These are phyloP conservation scores for Hydrotaea diabolus DNA, from an alignment of 2,888 invertebrate species.

Conservation along the genomic window DNA sequence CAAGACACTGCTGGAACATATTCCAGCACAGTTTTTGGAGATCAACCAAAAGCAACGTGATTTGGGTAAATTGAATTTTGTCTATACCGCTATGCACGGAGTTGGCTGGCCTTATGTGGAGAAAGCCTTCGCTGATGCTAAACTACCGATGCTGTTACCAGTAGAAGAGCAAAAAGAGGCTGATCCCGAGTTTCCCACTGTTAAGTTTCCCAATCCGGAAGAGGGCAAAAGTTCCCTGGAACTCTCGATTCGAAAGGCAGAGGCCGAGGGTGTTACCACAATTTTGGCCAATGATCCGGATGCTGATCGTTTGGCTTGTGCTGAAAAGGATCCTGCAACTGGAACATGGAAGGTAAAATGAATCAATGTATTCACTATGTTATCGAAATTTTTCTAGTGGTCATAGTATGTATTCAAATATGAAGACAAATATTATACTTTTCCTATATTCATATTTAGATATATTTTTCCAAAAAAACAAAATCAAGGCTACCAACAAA, in stretches of 20 bases:
- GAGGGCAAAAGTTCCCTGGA: slow-evolving; percentile 92
- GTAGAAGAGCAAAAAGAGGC: slow-evolving; percentile 89
- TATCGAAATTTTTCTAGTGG: too few species aligned
- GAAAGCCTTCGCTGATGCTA: slow-evolving; percentile 87
- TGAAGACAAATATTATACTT: too few species aligned
- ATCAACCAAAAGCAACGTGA: slow-evolving; percentile 80
- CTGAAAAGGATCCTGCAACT: slow-evolving; percentile 86
- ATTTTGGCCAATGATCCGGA: slow-evolving; percentile 99
- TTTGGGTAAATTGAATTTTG: slow-evolving; percentile 84
- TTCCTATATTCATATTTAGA: too few species aligned
- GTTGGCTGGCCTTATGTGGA: slow-evolving; percentile 92
- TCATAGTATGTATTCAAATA: too few species aligned
- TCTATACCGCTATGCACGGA: slow-evolving; percentile 99
- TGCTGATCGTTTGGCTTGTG: slow-evolving; percentile 96
- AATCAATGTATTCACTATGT: too few species aligned
- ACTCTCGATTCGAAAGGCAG: slow-evolving; percentile 89
- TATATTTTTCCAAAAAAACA: too few species aligned
- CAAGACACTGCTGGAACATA: slow-evolving; percentile 82
- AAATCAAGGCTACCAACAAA: too few species aligned
- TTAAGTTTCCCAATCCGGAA: slow-evolving; percentile 98
- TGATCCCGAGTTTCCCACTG: slow-evolving; percentile 98
- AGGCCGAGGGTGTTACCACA: slow-evolving; percentile 85
- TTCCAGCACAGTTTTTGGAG: slow-evolving; percentile 82
- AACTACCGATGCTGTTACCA: slow-evolving; percentile 83
- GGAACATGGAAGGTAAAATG: slow-evolving; percentile 72